Percentiles rank a stretch among this genome's conserved stretches.
phyloP scores from a whole-genome alignment of 37 sponge, comb jelly and placozoan species.

The Corticium candelabrum region DNA sequence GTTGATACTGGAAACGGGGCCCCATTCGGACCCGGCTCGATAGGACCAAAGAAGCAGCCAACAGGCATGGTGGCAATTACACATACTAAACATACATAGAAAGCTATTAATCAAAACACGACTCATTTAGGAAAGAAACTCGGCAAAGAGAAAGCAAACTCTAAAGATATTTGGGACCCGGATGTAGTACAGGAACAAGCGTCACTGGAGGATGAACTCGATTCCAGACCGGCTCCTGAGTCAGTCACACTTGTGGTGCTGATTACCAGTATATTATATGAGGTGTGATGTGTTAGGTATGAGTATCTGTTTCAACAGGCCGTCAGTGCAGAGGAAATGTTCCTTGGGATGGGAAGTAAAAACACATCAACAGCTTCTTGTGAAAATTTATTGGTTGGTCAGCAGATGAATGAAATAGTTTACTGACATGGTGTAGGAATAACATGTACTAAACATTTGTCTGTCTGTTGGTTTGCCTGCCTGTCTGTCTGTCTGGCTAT shows the following conservation, averaged over 20 bases:
- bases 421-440: too few species aligned
- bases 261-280: background rate
- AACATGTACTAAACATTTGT: too few species aligned
- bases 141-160: background rate
- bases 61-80: background rate
- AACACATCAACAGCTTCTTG: conserved; percentile 72
- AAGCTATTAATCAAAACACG: background rate
- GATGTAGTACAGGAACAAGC: conserved; percentile 30
- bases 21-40: conserved; percentile 1
- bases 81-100: too few species aligned
- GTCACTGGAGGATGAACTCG: conserved; percentile 28
- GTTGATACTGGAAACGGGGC: too few species aligned
- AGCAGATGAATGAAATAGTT: too few species aligned
- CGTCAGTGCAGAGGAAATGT: conserved; percentile 77
- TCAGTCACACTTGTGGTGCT: conserved; percentile 11
- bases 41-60: background rate
- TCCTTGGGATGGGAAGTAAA: conserved; percentile 77
- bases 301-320: conserved; percentile 63
- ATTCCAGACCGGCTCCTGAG: conserved; percentile 74
- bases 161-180: conserved; percentile 56
- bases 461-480: too few species aligned
- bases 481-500: too few species aligned
- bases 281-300: conserved; percentile 33
- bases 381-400: conserved; percentile 64
- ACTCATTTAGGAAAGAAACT: background rate